Evolutionary conservation across 2,797 vertebrate genomes (phyloP), one percentile per base, ranked within the genome.

Genomic region (Peromyscus melanophrys): DNA sequence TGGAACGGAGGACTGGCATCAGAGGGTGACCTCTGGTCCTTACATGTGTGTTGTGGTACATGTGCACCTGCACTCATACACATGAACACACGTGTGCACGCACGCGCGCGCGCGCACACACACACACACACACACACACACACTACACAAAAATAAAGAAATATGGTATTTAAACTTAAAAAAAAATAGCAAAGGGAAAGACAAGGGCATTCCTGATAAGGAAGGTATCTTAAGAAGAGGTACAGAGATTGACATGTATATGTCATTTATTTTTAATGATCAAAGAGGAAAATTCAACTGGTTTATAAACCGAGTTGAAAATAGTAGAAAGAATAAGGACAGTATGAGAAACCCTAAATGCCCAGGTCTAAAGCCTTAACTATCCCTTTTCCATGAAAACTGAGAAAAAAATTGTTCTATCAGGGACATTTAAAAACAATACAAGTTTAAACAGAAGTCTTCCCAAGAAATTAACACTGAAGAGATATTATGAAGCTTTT

Each of bases 401-500:
- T n/a, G 4, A 43, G 40, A 31, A 75, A 86, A 78, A 61, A 71
- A 34, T 12, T 16, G n/a, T 81, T 57, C 37, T 40, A 69, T 43
- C 11, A 25, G 27, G 2, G 11, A 67, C 55, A n/a, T 80, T 92
- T 31, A 37, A 80, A 63, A 96, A 76, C 34, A 87, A 89, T 1
- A 52, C 67, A 19, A 93, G 95, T 89, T 95, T 88, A 92, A 95
- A 97, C 4, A 88, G 7, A 49, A 63, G 37, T 46, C 10, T 80
- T 96, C 63, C 37, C 12, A 92, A 85, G 40, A 95, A 84, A 80
- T 83, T 67, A 96, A 90, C 29, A 81, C 0, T 71, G 9, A 96
- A 95, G 57, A 85, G 89, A 89, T 55, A 95, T 78, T 63, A 89
- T 85, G 16, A 92, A 92, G 75, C 90, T 65, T 88, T 75, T 61